These are phyloP conservation scores for Drosophila lacteicornis DNA, from an alignment of 1,140 invertebrate species.

Conservation along the genomic window DNA sequence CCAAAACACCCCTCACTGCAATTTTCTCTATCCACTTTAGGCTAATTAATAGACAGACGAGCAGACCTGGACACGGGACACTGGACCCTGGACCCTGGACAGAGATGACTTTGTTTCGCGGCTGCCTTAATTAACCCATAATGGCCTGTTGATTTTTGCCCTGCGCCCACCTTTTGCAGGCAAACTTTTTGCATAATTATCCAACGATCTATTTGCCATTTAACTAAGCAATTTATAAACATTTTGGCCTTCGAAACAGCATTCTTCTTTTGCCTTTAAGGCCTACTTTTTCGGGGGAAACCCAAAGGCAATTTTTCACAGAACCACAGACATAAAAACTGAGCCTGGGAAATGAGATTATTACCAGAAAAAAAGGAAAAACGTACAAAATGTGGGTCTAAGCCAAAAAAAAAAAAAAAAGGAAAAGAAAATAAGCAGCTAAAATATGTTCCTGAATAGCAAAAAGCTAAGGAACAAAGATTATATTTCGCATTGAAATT, in stretches of 20 bases:
- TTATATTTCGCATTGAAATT: neutral
- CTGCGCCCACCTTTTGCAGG: conserved; percentile 6
- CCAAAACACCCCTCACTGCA: neutral
- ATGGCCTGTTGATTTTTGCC: conserved; percentile 66
- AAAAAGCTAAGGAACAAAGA: neutral
- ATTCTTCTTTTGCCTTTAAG: neutral
- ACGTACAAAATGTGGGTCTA: neutral
- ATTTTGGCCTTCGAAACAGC: neutral
- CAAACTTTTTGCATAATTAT: conserved; percentile 56
- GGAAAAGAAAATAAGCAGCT: neutral
- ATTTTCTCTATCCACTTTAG: conserved; percentile 49
- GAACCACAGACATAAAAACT: neutral
- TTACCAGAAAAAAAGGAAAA: neutral
- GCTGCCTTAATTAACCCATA: conserved; percentile 69
- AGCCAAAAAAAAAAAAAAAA: no score
- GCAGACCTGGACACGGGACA: conserved; percentile 3
- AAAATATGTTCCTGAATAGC: neutral
- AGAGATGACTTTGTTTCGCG: conserved; percentile 26
- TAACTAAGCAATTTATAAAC: conserved; percentile 57
- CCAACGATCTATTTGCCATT: conserved; percentile 50
- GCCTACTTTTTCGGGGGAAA: neutral
- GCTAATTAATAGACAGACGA: conserved; percentile 65
- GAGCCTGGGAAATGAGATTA: neutral
- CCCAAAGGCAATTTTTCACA: neutral
- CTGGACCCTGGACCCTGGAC: neutral